Percentiles rank a stretch among this genome's conserved stretches.
phyloP scores from a whole-genome alignment of 2,888 invertebrate genomes.

The Tipula unca region DNA sequence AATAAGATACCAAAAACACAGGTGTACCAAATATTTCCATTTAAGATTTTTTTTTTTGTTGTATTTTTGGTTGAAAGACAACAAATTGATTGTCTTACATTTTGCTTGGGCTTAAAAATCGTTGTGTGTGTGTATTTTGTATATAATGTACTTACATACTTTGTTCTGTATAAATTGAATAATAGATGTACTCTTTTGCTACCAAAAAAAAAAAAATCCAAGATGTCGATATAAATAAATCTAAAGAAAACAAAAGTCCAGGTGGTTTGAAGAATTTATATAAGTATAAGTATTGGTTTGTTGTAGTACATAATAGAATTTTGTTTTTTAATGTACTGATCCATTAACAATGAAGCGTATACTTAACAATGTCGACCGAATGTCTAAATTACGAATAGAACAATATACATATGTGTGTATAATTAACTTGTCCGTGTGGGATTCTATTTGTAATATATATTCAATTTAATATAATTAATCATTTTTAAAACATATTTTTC shows the following conservation, averaged over 20 bases:
- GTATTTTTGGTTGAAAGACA: not conserved
- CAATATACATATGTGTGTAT: not conserved
- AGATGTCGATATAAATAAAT: not conserved
- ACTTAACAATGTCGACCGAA: not conserved
- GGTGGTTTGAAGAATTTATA: not conserved
- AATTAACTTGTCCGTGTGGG: not conserved
- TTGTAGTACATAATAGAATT: not conserved
- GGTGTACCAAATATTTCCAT: not conserved
- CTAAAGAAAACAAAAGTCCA: constrained; percentile 14
- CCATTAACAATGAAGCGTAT: not conserved
- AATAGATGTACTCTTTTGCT: not conserved
- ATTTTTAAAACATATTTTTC: not conserved
- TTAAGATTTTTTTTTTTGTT: not conserved
- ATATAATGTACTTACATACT: not conserved
- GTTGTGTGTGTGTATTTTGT: not conserved
- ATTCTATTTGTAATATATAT: not conserved
- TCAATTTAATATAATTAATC: no score
- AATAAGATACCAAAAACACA: not conserved
- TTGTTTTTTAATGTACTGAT: not conserved
- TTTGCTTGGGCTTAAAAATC: not conserved
- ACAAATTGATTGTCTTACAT: not conserved
- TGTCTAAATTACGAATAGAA: not conserved
- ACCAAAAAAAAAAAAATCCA: not conserved
- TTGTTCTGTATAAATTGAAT: not conserved
- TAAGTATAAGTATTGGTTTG: no score